Percentiles rank a stretch among this genome's conserved stretches.
Conservation (phyloP, 2,888 invertebrate genomes). For the Tinea semifulvella region DNA sequence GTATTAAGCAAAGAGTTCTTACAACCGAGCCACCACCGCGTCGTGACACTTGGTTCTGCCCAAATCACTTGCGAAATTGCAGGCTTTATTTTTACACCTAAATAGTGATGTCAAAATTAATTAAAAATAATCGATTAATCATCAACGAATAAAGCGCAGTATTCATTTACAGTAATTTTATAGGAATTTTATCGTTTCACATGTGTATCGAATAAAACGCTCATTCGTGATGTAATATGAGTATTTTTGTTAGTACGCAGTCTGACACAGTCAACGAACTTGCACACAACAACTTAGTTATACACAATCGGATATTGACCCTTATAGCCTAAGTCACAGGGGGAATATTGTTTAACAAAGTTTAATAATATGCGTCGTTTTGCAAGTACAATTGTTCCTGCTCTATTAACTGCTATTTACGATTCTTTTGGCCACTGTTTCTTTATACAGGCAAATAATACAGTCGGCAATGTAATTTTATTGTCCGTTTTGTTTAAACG, state of each 20-base stretch:
- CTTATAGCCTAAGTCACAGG: neutral
- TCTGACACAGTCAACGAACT: neutral
- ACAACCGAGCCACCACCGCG: too few relatives aligned
- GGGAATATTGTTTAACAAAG: neutral
- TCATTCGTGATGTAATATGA: neutral
- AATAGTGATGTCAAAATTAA: too few relatives aligned
- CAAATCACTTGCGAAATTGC: too few relatives aligned
- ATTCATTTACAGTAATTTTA: too few relatives aligned
- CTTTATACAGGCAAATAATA: conserved; percentile 1
- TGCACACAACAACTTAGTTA: neutral
- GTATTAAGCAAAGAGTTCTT: too few relatives aligned
- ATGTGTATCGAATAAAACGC: too few relatives aligned
- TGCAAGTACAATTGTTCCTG: conserved; percentile 7
- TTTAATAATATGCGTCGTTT: neutral
- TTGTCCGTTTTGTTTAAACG: neutral
- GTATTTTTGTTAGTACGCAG: conserved; percentile 7
- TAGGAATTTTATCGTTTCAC: too few relatives aligned
- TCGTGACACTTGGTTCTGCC: too few relatives aligned
- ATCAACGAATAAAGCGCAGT: too few relatives aligned
- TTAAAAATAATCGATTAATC: too few relatives aligned
- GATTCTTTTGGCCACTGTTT: neutral
- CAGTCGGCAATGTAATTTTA: neutral
- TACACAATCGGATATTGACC: neutral
- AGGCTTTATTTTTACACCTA: too few relatives aligned
- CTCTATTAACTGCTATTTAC: conserved; percentile 7